These are phyloP conservation scores for Rachycentron canadum DNA, from an alignment of 2,797 vertebrate genomes.

Conservation along the genomic window DNA sequence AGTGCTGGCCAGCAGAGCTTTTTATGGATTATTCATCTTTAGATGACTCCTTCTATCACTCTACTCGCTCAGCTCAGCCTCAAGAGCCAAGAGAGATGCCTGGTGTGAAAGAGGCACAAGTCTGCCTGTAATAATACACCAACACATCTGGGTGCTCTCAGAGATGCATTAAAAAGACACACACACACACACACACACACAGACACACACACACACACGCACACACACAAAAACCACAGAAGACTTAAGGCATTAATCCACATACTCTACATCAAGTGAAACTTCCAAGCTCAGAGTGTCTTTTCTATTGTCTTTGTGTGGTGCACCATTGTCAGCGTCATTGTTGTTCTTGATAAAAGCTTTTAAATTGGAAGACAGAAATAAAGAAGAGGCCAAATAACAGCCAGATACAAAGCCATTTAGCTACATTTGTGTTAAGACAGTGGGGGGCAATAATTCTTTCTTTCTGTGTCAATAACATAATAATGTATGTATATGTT, in stretches of 20 bases:
- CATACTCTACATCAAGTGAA: background rate
- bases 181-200: background rate
- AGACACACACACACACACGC: background rate
- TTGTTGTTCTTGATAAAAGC: slow-evolving; percentile 10
- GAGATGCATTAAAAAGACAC: background rate
- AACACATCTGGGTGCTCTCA: background rate
- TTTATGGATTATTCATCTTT: slow-evolving; percentile 70
- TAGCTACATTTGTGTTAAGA: slow-evolving; percentile 11
- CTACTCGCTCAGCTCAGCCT: slow-evolving; percentile 4
- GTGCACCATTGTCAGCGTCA: slow-evolving; percentile 9
- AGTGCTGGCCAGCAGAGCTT: slow-evolving; percentile 42
- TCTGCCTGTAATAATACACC: slow-evolving; percentile 16
- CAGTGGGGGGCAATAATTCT: slow-evolving; percentile 4
- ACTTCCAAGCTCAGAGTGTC: background rate
- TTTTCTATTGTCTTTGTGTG: background rate
- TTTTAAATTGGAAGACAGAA: slow-evolving; percentile 17
- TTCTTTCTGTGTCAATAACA: slow-evolving; percentile 8
- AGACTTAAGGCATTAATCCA: background rate
- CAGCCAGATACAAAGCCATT: background rate
- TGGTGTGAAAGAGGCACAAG: slow-evolving; percentile 32
- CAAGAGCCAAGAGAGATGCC: slow-evolving; percentile 19
- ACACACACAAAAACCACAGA: no score
- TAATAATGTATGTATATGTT: background rate
- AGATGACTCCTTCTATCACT: slow-evolving; percentile 38
- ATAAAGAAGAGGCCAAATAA: background rate